A percentile compares a stretch with the other conserved stretches of the same genome.
Evolutionary conservation across 2,888 invertebrate species (phyloP).

Genomic region (Dendrolimus houi): DNA sequence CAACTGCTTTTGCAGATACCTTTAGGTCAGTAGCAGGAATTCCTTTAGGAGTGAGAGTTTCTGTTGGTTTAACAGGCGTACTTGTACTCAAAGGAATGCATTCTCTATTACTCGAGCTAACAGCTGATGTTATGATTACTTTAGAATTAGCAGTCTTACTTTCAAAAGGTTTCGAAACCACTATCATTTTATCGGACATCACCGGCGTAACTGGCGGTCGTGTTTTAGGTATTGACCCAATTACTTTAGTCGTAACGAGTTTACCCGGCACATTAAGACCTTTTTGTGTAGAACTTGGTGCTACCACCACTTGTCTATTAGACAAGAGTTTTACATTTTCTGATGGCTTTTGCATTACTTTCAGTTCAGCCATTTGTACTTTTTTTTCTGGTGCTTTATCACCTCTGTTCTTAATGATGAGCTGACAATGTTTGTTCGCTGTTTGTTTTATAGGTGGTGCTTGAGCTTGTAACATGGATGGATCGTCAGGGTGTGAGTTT

Average conservation of each 20-base stretch:
- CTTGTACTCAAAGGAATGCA: constrained; percentile 35
- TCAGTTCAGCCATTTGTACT: constrained; percentile 57
- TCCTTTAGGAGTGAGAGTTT: constrained; percentile 59
- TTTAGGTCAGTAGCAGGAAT: constrained; percentile 67
- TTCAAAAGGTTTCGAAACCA: constrained; percentile 58
- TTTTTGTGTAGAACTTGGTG: constrained; percentile 51
- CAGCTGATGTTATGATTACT: constrained; percentile 51
- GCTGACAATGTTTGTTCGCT: constrained; percentile 53
- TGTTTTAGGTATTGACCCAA: constrained; percentile 49
- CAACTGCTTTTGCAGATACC: constrained; percentile 66
- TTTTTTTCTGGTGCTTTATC: constrained; percentile 46
- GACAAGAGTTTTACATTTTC: constrained; percentile 60
- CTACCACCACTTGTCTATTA: constrained; percentile 57
- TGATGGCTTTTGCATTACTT: constrained; percentile 56
- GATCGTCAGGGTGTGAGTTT: constrained; percentile 46
- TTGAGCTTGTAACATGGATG: constrained; percentile 41
- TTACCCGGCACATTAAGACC: constrained; percentile 47
- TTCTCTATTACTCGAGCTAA: constrained; percentile 37
- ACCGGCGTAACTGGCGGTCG: constrained; percentile 32
- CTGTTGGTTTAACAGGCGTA: constrained; percentile 42
- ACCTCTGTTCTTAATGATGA: constrained; percentile 56
- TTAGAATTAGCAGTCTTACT: constrained; percentile 49
- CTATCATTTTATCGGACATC: constrained; percentile 59
- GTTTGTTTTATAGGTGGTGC: constrained; percentile 41
- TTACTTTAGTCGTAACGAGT: constrained; percentile 62